Evolutionary conservation across 2,113 vertebrate species (phyloP).

Genomic region (Bucco capensis): DNA sequence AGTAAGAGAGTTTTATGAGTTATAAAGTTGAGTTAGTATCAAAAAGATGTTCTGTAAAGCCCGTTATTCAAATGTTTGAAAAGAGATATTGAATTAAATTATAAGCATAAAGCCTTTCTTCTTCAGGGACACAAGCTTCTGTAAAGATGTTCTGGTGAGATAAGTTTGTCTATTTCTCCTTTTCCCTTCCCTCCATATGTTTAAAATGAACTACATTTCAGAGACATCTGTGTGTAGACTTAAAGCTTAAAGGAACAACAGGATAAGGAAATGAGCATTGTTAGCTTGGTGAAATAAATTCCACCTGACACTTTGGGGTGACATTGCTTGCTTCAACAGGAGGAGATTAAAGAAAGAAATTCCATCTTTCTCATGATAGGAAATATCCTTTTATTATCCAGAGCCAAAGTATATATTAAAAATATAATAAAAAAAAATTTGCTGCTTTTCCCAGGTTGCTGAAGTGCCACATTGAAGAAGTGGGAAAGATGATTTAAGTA

Average conservation of each 20-base stretch:
- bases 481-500: background rate
- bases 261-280: constrained; percentile 31
- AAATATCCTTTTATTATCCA: background rate
- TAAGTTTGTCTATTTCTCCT: background rate
- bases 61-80: constrained; percentile 43
- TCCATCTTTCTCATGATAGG: background rate
- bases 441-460: background rate
- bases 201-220: constrained; percentile 1
- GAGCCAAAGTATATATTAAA: background rate
- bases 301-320: constrained; percentile 1
- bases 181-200: background rate
- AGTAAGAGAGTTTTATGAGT: constrained; percentile 1
- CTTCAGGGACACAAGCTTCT: background rate
- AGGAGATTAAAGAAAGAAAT: constrained; percentile 4
- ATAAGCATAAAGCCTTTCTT: background rate
- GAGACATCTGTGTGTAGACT: background rate
- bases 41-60: constrained; percentile 9
- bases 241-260: background rate
- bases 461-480: background rate
- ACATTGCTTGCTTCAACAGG: background rate
- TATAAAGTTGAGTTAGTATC: constrained; percentile 12
- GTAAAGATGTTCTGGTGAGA: constrained; percentile 35
- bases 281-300: constrained; percentile 24
- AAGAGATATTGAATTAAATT: constrained; percentile 42
- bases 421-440: background rate